Evolutionary conservation across 2,113 vertebrate genomes (phyloP), one percentile per base, ranked within the genome.

Genomic region (Saguinus imperator): DNA sequence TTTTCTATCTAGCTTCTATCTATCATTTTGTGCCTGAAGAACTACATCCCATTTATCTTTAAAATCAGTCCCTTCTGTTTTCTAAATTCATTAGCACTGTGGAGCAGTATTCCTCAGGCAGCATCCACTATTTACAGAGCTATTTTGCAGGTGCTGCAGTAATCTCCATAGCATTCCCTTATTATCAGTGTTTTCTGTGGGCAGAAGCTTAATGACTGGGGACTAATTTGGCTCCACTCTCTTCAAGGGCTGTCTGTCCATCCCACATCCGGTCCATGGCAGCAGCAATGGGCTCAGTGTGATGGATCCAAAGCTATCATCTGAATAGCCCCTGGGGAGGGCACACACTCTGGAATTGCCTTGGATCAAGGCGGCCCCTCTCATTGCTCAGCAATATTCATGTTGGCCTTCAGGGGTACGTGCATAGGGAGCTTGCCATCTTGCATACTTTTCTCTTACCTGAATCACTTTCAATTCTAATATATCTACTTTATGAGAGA

Each of bases 151-250:
- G 4, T n/a, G 29, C 6, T 20, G 21, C 21, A 23, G 29, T 20
- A 2, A 2, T n/a, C 8, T 2, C 9, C 21, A 3, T 10, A 29
- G 18, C 10, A 64, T 43, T 35, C 23, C 25, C 0, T 43, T 55
- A 72, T 66, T 21, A 52, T 12, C 29, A 37, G 27, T 1, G 32
- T 37, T 11, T 77, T 16, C 73, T 27, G 21, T 76, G 27, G 7
- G 72, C 27, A 89, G 12, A 58, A 11, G 32, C n/a, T 50, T 35
- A 3, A 3, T 11, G 14, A 27, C 68, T 10, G n/a, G 12, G 50
- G 20, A n/a, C 1, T 52, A 64, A 27, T 64, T 29, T 64, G 27
- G n/a, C 3, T 48, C n/a, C 4, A 9, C 6, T 25, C n/a, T 35
- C 35, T 29, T 29, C 6, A 17, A 58, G 55, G 32, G 23, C 45